Evolutionary conservation across 1,140 invertebrate species (phyloP).

Genomic region (Bactericera cockerelli): DNA sequence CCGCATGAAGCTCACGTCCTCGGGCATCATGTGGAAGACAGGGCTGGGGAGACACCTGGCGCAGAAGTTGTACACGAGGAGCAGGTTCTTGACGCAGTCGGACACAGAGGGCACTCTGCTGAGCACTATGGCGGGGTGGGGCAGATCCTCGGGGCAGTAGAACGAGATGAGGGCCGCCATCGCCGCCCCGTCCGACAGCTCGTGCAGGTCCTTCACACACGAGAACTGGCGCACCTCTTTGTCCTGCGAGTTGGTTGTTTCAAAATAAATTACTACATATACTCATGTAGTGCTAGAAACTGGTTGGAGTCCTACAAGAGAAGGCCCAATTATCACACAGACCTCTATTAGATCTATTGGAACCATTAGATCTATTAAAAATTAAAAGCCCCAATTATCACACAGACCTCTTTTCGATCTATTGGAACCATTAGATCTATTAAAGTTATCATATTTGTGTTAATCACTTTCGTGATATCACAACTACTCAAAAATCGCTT

Average conservation of each 20-base stretch:
- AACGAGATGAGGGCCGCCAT: slow-evolving; percentile 78
- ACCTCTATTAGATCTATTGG: no score
- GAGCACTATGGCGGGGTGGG: slow-evolving; percentile 52
- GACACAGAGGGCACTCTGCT: slow-evolving; percentile 56
- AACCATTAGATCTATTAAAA: no score
- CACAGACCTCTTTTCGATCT: no score
- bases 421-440: no score
- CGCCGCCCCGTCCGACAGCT: slow-evolving; percentile 82
- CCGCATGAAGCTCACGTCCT: slow-evolving; percentile 90
- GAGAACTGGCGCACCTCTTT: slow-evolving; percentile 27
- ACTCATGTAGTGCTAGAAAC: not conserved
- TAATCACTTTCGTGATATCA: no score
- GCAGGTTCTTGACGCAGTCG: slow-evolving; percentile 88
- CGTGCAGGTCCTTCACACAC: slow-evolving; percentile 43
- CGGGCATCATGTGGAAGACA: slow-evolving; percentile 87
- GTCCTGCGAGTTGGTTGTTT: not conserved
- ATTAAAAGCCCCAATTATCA: no score
- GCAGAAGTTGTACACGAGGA: slow-evolving; percentile 79
- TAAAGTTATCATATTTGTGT: no score
- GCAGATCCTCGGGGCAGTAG: slow-evolving; percentile 80
- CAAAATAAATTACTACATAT: not conserved
- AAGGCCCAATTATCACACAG: not conserved
- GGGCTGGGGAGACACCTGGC: slow-evolving; percentile 64
- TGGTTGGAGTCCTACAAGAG: no score
- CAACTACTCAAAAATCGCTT: no score